Evolutionary conservation across 1,140 invertebrate genomes (phyloP), one percentile per base, ranked within the genome.

Genomic region (Sinonovacula constricta): DNA sequence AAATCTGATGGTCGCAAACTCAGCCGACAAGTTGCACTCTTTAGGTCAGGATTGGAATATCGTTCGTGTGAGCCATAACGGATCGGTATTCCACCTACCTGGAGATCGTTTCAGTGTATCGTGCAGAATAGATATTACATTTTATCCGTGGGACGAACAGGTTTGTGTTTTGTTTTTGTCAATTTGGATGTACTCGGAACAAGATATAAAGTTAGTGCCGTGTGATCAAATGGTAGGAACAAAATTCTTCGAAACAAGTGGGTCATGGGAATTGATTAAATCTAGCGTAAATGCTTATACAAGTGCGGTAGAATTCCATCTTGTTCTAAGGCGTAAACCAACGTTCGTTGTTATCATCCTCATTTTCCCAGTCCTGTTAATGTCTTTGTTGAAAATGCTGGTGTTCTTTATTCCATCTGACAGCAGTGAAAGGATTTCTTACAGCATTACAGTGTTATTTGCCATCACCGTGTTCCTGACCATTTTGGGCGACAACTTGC

Each of bases 381-480:
- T 93, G 86, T 92, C 92, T 0, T 87, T 90, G 14, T 86, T 93
- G 7, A 93, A 92, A 12, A 88, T 93, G 12, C 86, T 93, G 2
- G 92, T 93, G 14, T 93, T 93, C 86, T 92, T 92, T 79, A 86
- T 93, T 53, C 93, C 93, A 10, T 91, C 93, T 0, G 93, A 93
- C 77, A 91, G 91, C 18, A 92, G 93, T 0, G 93, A 93, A 83
- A 92, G 93, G 80, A 92, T 93, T 60, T 90, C 92, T 4, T 89
- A 93, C 22, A 92, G 92, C 33, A 86, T 93, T 36, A 93, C 93
- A 10, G 91, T 93, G 3, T 87, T 93, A 1, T 85, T 93, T 14
- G 91, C 93, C 3, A 92, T 93, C 81, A 92, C 91, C 57, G 92
- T 93, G 22, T 93, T 93, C 83, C 92, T 93, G 90, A 85, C 93